A percentile compares a stretch with the other conserved stretches of the same genome.
Evolutionary conservation across 1,140 invertebrate genomes (phyloP).

Genomic region (Trichomalopsis sarcophagae): DNA sequence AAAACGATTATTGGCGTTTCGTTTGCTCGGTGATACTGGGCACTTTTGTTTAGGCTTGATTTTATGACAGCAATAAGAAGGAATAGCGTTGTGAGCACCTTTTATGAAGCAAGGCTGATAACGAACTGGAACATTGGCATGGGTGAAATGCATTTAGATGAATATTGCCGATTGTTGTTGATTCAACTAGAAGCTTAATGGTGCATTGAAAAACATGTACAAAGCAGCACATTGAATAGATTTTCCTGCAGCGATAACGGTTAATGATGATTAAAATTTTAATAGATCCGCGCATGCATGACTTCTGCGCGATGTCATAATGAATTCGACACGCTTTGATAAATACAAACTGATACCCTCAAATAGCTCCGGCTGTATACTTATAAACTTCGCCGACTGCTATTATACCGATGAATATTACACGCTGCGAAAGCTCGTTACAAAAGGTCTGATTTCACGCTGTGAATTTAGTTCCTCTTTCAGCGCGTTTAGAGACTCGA

Average conservation of each 20-base stretch:
- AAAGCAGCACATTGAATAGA: conserved; percentile 13
- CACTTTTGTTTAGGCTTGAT: not conserved
- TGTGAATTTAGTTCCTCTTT: too few relatives aligned
- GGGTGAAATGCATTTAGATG: not conserved
- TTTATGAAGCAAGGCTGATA: not conserved
- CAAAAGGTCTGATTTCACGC: too few relatives aligned
- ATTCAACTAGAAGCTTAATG: conserved; percentile 9
- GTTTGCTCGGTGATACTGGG: not conserved
- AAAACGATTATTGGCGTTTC: not conserved
- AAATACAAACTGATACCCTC: conserved; percentile 2
- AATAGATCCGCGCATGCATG: not conserved
- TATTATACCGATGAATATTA: not conserved
- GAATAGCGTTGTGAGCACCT: not conserved
- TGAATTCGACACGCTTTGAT: conserved; percentile 27
- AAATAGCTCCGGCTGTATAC: not conserved
- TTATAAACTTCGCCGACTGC: not conserved
- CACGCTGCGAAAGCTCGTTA: not conserved
- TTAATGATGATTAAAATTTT: conserved; percentile 33
- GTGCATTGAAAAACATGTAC: not conserved
- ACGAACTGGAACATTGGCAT: not conserved
- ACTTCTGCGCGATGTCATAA: not conserved
- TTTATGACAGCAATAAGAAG: not conserved
- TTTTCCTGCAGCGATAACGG: conserved; percentile 23
- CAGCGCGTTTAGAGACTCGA: too few relatives aligned
- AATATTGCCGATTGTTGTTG: conserved; percentile 13